Conservation (phyloP, 2,888 invertebrate species). For the Nezara viridula region DNA sequence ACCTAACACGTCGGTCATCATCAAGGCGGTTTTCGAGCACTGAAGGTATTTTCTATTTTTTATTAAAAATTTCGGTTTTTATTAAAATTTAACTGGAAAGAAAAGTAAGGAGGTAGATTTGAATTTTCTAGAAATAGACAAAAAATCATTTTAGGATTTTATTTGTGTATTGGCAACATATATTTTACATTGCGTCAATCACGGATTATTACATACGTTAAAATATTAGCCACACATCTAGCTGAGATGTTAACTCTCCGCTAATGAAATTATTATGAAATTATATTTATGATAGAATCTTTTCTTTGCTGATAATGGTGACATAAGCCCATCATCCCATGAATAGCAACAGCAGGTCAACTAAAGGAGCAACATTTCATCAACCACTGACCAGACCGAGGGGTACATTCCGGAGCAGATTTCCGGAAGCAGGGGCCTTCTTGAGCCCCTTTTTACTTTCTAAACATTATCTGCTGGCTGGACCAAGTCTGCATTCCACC, state of each 20-base stretch:
- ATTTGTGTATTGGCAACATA: no score
- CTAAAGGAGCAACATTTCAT: neutral
- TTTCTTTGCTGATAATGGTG: neutral
- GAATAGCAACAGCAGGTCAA: neutral
- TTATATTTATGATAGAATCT: neutral
- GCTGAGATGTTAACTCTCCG: neutral
- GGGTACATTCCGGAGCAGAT: constrained; percentile 5
- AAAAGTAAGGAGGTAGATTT: no score
- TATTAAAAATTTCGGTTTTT: no score
- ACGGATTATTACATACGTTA: no score
- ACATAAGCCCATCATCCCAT: neutral
- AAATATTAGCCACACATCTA: neutral
- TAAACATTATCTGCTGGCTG: constrained; percentile 24
- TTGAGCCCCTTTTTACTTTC: constrained; percentile 39
- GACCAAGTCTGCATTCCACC: constrained; percentile 32
- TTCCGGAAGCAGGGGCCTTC: neutral
- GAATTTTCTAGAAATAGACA: no score
- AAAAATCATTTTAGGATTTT: no score
- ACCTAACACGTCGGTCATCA: no score
- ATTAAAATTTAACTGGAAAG: no score
- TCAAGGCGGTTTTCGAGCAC: no score
- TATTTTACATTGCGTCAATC: no score
- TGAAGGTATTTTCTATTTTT: no score
- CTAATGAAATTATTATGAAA: neutral
- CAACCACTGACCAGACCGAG: neutral